Conservation (phyloP, 2,797 vertebrate species). For the Melanotaenia parkinsoni region DNA sequence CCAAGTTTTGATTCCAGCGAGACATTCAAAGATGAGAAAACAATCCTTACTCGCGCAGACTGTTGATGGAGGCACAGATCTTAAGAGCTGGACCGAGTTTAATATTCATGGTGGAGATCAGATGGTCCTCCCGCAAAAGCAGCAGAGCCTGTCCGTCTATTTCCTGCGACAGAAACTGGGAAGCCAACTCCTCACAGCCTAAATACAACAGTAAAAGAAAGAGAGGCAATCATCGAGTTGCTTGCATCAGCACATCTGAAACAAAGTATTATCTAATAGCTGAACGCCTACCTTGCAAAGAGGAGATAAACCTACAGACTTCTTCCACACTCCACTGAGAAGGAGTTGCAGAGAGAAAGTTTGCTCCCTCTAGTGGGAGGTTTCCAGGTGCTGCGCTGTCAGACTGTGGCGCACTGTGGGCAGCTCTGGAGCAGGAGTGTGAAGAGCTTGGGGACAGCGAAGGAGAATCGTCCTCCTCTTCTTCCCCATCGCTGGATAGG, state of each 20-base stretch:
- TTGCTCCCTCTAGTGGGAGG: constrained; percentile 87
- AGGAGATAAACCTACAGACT: constrained; percentile 95
- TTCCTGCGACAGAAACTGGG: constrained; percentile 97
- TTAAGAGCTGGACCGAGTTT: constrained; percentile 98
- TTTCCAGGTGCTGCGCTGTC: constrained; percentile 86
- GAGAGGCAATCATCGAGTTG: not conserved
- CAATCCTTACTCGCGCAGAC: constrained; percentile 87
- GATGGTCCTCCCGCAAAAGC: constrained; percentile 96
- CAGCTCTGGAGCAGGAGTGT: constrained; percentile 86
- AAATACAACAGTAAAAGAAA: constrained; percentile 12
- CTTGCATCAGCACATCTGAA: not conserved
- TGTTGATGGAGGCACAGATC: constrained; percentile 98
- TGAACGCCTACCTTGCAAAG: constrained; percentile 89
- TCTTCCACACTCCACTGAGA: constrained; percentile 96
- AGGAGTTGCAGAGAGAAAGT: constrained; percentile 92
- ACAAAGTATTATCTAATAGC: not conserved
- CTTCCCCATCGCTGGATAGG: constrained; percentile 93
- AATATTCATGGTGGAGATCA: constrained; percentile 99
- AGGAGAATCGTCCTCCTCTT: constrained; percentile 84
- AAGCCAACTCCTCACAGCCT: constrained; percentile 97
- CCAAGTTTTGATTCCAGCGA: constrained; percentile 31
- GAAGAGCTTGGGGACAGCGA: constrained; percentile 91
- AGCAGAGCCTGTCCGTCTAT: constrained; percentile 98
- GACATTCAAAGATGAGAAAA: constrained; percentile 17
- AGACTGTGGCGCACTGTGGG: constrained; percentile 79